Evolutionary conservation across 2,797 vertebrate species (phyloP).

Genomic region (Fratercula arctica): DNA sequence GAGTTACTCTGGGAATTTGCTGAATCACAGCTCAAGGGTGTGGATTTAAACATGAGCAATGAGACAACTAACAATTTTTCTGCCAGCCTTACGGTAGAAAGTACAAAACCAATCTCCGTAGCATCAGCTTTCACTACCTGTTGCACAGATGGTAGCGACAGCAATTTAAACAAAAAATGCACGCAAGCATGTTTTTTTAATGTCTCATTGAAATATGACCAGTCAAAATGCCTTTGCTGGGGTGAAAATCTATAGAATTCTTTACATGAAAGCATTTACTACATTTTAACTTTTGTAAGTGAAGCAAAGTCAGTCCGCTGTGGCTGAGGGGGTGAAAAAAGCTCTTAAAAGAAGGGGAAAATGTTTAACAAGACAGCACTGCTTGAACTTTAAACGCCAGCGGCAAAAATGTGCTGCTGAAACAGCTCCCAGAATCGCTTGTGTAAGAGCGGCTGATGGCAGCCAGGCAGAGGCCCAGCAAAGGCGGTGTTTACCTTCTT

Average conservation of each 20-base stretch:
- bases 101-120: neutral
- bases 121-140: neutral
- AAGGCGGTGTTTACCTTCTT: neutral
- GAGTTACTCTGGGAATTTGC: constrained; percentile 16
- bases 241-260: neutral
- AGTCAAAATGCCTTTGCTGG: neutral
- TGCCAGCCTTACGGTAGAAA: neutral
- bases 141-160: neutral
- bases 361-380: neutral
- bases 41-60: neutral
- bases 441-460: neutral
- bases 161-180: neutral
- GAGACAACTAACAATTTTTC: neutral
- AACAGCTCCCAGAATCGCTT: neutral
- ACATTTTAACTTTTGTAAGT: neutral
- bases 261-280: neutral
- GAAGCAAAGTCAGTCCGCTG: neutral
- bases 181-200: neutral
- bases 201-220: neutral
- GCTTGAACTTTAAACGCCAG: neutral
- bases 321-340: neutral
- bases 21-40: constrained; percentile 48
- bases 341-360: neutral
- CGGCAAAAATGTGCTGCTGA: neutral
- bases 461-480: neutral